Evolutionary conservation across 2,888 invertebrate genomes (phyloP).

Genomic region (Thalpophila matura): DNA sequence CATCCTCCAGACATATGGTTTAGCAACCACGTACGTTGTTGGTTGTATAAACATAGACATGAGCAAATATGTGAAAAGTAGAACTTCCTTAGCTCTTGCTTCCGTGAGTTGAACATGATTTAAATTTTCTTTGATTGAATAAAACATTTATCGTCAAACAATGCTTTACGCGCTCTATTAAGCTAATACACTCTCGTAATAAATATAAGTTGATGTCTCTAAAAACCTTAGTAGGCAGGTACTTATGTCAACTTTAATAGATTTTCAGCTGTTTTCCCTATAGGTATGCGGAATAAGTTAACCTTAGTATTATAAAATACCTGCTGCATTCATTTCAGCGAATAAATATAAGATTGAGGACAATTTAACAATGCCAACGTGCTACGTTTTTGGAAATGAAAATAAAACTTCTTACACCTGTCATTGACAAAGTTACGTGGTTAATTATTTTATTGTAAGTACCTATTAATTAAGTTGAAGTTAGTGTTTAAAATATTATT

Average conservation of each 20-base stretch:
- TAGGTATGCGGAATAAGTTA: no score
- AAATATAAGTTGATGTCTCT: background rate
- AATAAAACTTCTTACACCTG: background rate
- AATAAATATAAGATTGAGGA: background rate
- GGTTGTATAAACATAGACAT: conserved; percentile 57
- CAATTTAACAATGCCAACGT: background rate
- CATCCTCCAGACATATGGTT: conserved; percentile 58
- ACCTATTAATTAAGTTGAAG: background rate
- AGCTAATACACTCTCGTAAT: background rate
- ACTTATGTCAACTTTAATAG: no score
- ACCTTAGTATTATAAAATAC: no score
- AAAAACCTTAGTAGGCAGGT: background rate
- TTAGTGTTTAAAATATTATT: background rate
- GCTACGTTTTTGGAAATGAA: background rate
- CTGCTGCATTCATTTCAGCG: no score
- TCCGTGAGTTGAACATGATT: conserved; percentile 36
- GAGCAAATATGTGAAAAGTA: conserved; percentile 46
- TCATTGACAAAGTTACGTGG: background rate
- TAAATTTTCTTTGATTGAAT: conserved; percentile 4
- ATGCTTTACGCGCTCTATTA: background rate
- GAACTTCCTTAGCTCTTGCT: conserved; percentile 36
- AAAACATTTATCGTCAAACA: background rate
- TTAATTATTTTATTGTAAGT: background rate
- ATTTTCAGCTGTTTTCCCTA: background rate
- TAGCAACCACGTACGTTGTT: conserved; percentile 46